Percentiles rank a stretch among this genome's conserved stretches.
Evolutionary conservation across 2,797 vertebrate genomes (phyloP).

Genomic region (Crocodylus rhombifer): DNA sequence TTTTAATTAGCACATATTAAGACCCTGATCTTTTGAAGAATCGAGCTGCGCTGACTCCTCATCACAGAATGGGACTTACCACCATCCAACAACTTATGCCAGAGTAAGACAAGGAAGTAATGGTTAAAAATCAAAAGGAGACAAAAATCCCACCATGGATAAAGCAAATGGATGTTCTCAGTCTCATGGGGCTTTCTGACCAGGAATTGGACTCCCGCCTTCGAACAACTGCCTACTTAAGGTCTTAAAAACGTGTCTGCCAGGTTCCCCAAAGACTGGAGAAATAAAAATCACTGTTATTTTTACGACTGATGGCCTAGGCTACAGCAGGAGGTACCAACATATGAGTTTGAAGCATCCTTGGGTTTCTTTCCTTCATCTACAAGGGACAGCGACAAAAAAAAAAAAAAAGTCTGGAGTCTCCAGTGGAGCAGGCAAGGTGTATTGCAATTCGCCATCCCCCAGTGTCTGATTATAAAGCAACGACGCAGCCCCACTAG

Average conservation of each 20-base stretch:
- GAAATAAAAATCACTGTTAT: background rate
- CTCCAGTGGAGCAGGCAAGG: rapidly evolving
- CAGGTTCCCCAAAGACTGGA: rapidly evolving
- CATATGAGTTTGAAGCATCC: background rate
- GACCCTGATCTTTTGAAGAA: background rate
- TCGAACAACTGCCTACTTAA: background rate
- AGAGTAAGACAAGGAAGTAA: background rate
- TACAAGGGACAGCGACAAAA: background rate
- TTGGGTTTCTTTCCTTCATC: background rate
- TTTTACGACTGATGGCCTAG: background rate
- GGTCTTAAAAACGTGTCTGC: background rate
- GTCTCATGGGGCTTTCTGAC: background rate
- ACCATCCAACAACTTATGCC: background rate
- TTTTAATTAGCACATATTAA: background rate
- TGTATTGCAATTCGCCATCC: background rate
- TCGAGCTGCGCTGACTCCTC: background rate
- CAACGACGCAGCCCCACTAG: background rate
- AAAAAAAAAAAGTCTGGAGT: background rate
- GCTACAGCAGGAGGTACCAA: background rate
- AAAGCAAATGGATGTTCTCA: background rate
- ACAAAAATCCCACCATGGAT: background rate
- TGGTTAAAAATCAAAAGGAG: background rate
- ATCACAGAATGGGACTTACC: rapidly evolving
- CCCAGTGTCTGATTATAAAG: background rate
- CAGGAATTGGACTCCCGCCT: background rate